Evolutionary conservation across 2,888 invertebrate species (phyloP), one percentile per base, ranked within the genome.

Genomic region (Achlya flavicornis): DNA sequence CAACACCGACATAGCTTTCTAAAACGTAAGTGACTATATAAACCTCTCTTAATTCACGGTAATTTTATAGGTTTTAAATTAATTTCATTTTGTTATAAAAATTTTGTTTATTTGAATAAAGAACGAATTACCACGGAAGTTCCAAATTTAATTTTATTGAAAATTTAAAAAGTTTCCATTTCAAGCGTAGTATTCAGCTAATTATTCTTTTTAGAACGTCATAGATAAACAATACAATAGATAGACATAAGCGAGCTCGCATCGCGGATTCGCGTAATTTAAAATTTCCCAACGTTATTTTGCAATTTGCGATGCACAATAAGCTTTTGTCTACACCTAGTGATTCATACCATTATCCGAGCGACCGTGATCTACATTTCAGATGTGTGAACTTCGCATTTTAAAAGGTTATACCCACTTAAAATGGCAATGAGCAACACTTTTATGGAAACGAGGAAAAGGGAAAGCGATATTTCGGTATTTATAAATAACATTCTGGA

Each of bases 241-340:
- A n/a, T 38, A 38, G 8, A 3, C 14, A 4, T 14, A 43, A 3
- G 14, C 43, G 43, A 0, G n/a, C n/a, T 46, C n/a, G 14, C n/a
- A 46, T 10, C 53, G 10, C 8, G n/a, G 53, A 19, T 10, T 53
- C 53, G n/a, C 19, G 19, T 16, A 53, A 53, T 53, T 53, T 16
- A 53, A 53, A 19, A 53, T 53, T 53, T 53, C 53, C 19, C 53
- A 53, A 53, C 53, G n/a, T 10, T n/a, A 53, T 53, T 53, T 53
- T n/a, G 16, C 53, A 53, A 53, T 53, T 53, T 53, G 19, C 53
- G 53, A 19, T 53, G 19, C 53, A 53, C 53, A 53, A 53, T 48
- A 53, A 53, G 53, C 53, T 53, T 53, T 53, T 53, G 53, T 53
- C 53, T 53, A 46, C 38, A 38, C 48, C n/a, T 19, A 12, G 10